A percentile compares a stretch with the other conserved stretches of the same genome.
Evolutionary conservation across 23 tunicate genomes (phyloP).

Genomic region (Botrylloides violaceus): DNA sequence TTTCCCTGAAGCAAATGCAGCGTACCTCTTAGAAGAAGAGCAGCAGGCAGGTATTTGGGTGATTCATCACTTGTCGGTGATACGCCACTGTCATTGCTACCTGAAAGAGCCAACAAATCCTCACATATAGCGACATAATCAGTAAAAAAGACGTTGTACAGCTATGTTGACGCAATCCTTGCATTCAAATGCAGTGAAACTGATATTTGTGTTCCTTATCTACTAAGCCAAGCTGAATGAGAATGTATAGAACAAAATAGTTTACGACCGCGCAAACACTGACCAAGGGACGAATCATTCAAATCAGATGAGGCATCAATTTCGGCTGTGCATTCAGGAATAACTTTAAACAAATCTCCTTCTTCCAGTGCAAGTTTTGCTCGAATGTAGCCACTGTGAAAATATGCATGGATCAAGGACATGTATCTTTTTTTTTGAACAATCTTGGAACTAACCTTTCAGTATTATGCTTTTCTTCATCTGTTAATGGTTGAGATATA

Average conservation of each 20-base stretch:
- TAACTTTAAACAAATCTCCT: slow-evolving; percentile 26
- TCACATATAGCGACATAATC: no score
- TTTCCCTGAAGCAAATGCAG: slow-evolving; percentile 47
- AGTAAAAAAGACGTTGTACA: background rate
- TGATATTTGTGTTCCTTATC: no score
- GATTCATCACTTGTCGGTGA: slow-evolving; percentile 1
- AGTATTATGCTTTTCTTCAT: slow-evolving; percentile 29
- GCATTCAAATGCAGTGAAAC: no score
- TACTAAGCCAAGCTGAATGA: no score
- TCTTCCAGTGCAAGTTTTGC: slow-evolving; percentile 50
- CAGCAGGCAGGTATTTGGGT: slow-evolving; percentile 24
- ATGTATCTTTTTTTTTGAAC: background rate
- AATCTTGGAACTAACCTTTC: background rate
- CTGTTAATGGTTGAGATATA: slow-evolving; percentile 44
- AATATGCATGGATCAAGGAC: background rate
- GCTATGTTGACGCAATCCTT: background rate
- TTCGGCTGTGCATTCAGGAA: slow-evolving; percentile 56
- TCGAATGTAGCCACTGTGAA: slow-evolving; percentile 65
- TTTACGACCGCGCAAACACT: no score
- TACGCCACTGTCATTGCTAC: background rate
- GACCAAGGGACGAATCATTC: no score
- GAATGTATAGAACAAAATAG: no score
- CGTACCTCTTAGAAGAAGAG: slow-evolving; percentile 56
- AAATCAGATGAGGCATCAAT: no score
- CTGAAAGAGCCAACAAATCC: background rate